These are phyloP conservation scores for Strigamia transsilvanica DNA, from an alignment of 2,888 invertebrate genomes.

Conservation along the genomic window DNA sequence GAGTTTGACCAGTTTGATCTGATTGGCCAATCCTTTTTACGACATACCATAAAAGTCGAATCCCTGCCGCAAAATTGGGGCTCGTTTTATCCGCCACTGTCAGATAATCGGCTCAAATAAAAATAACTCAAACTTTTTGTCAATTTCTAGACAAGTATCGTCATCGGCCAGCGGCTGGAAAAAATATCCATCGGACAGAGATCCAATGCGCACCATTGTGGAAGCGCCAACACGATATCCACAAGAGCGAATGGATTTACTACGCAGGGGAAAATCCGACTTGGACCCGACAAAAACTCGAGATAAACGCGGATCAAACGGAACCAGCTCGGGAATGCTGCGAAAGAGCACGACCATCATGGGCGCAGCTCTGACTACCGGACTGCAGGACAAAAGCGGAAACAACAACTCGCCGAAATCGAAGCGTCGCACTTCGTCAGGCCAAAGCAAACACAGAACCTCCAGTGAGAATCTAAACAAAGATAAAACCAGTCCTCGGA, in stretches of 20 bases:
- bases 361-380: conserved; percentile 41
- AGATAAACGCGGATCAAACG: conserved; percentile 51
- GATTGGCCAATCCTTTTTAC: too few relatives aligned
- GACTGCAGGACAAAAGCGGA: conserved; percentile 51
- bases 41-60: too few relatives aligned
- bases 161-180: conserved; percentile 57
- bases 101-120: too few relatives aligned
- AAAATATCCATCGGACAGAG: conserved; percentile 57
- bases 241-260: conserved; percentile 59
- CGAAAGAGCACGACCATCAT: conserved; percentile 51
- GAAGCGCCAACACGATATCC: conserved; percentile 56
- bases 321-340: conserved; percentile 41
- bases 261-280: conserved; percentile 55
- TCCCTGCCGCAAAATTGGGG: too few relatives aligned
- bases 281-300: conserved; percentile 54
- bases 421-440: conserved; percentile 52
- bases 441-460: background rate
- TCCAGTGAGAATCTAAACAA: conserved; percentile 32
- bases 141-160: conserved; percentile 54
- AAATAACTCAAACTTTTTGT: too few relatives aligned
- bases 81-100: too few relatives aligned
- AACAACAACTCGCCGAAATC: conserved; percentile 55
- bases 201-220: conserved; percentile 53
- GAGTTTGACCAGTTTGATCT: too few relatives aligned
- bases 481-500: conserved; percentile 52